Base-by-base conservation (phyloP, 2,888 invertebrate genomes). In the Diploptera punctata region DNA sequence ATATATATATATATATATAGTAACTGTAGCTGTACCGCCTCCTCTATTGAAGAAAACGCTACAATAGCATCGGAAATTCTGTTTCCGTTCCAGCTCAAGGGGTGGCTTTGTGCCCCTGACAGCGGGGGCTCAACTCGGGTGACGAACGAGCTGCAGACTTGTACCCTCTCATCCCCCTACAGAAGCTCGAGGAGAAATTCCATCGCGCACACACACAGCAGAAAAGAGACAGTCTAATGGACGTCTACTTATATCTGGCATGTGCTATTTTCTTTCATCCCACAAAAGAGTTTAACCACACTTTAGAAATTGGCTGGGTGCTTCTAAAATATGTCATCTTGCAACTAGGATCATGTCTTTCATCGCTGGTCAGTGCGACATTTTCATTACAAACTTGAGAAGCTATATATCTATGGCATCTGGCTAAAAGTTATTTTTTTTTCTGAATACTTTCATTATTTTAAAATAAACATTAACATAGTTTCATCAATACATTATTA, bases 91-190 rank as follows among this genome's bases (percentile, higher is more conserved):
- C 21, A 33, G 62, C 62, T 43, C 43, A 24, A 26, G n/a, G 62
- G 62, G 62, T 62, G 43, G 62, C 62, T 62, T 62, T 62, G 62
- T 62, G 62, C 62, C 62, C 62, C 62, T 62, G 62, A 62, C 62
- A 62, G 62, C 62, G 62, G 62, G 21, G 62, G n/a, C 62, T 62
- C 62, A 62, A 13, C 38, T 16, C 21, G 38, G 38, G 62, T 62
- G 62, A 62, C 62, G 62, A 62, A 62, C 62, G 62, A 62, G 21
- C 21, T 62, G 43, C 21, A 62, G 62, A 57, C 24, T 57, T n/a
- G 52, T 49, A 9, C 52, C 38, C 24, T 24, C 19, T 52, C 52
- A 52, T 52, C 9, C 13, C 52, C n/a, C n/a, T n/a, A n/a, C n/a
- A n/a, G 52, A 47, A n/a, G 47, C n/a, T 19, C n/a, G n/a, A n/a